Base-by-base conservation (phyloP, 2,888 invertebrate species). In the Drosophila dives region DNA sequence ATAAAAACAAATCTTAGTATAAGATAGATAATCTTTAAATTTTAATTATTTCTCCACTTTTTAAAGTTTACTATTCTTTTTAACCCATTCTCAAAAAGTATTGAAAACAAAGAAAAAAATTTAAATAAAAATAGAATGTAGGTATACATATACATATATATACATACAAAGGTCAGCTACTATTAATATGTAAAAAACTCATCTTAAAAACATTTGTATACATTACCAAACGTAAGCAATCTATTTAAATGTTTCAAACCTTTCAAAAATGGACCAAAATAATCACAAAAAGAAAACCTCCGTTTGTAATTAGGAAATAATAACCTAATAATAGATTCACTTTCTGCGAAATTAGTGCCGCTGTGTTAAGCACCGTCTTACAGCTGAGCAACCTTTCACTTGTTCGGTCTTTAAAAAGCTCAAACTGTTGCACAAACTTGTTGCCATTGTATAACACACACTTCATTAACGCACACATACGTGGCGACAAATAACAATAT, bases 381-480 rank as follows among this genome's bases (percentile, higher is more conserved):
- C 32, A 59, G 68, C 71, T 59, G 50, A 68, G 32, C 42, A 26
- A 40, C 61, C 72, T 60, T 53, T 34, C 38, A 55, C 26, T 29
- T 36, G 51, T 45, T 40, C 50, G 64, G 38, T 48, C 71, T 59
- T 42, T 62, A 56, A 81, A 69, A 54, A 65, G 67, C 56, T 55
- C 60, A 68, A 80, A 89, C 87, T 89, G 83, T 85, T 82, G 89
- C 86, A 77, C 78, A 78, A 55, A 81, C 73, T 65, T 73, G 78
- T 66, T 79, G 78, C 54, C 65, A 56, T 72, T 75, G 78, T 65
- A 64, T 77, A 84, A 72, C 87, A 86, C 84, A 86, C 84, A 86
- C 84, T 81, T 89, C 68, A 89, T 86, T 86, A 83, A 72, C 71
- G 48, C 61, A 38, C 20, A 34, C 36, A 65, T 50, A 63, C 61